Evolutionary conservation across 2,113 vertebrate species (phyloP).

Genomic region (Hippocampus comes): DNA sequence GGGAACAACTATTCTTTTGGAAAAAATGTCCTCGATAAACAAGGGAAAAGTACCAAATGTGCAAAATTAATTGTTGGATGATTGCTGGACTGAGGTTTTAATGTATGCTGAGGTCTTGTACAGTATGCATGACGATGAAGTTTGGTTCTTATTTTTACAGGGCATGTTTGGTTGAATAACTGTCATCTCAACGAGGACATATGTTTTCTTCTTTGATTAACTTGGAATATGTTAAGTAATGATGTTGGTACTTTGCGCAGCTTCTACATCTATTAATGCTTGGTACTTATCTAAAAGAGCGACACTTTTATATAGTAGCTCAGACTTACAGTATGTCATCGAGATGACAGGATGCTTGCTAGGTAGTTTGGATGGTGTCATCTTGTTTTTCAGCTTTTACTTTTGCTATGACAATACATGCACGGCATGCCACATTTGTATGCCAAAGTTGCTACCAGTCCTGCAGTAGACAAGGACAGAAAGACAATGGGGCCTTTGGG

Average conservation of each 20-base stretch:
- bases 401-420: slow-evolving; percentile 22
- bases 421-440: slow-evolving; percentile 22
- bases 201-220: neutral
- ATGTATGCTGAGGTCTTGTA: too few relatives aligned
- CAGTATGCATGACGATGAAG: too few relatives aligned
- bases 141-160: neutral
- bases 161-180: neutral
- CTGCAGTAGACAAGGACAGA: slow-evolving; percentile 13
- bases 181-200: neutral
- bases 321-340: slow-evolving; percentile 10
- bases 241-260: neutral
- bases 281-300: neutral
- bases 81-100: too few relatives aligned
- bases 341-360: slow-evolving; percentile 15
- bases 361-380: neutral
- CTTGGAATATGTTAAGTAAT: neutral
- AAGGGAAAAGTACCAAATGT: too few relatives aligned
- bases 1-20: too few relatives aligned
- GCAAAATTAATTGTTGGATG: too few relatives aligned
- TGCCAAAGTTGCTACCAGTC: neutral
- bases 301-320: too few relatives aligned
- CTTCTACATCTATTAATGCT: neutral
- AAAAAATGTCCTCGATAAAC: too few relatives aligned
- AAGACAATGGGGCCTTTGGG: slow-evolving; percentile 22
- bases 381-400: neutral